Conservation (phyloP, 2,113 vertebrate species). For the Meleagris gallopavo region DNA sequence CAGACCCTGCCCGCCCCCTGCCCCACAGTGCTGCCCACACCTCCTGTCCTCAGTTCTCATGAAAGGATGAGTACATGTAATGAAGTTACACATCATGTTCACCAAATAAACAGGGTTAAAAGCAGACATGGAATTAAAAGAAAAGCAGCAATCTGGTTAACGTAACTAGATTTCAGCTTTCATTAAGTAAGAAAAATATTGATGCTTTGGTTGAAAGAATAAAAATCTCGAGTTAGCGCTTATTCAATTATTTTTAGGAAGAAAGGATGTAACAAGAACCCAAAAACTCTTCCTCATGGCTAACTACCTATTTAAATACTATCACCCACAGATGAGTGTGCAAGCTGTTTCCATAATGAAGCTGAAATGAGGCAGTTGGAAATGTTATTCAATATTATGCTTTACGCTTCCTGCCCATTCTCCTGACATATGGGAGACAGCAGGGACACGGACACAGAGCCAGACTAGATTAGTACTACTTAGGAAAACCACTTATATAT, state of each 20-base stretch:
- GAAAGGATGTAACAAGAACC: background rate
- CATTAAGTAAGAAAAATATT: conserved; percentile 42
- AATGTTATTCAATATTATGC: background rate
- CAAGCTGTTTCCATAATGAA: conserved; percentile 16
- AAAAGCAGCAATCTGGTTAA: conserved; percentile 19
- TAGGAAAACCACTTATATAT: background rate
- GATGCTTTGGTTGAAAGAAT: conserved; percentile 4
- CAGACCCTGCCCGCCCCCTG: background rate
- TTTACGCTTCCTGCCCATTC: background rate
- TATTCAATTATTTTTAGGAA: conserved; percentile 40
- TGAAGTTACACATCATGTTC: background rate
- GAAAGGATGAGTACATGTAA: background rate
- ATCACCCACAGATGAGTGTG: background rate
- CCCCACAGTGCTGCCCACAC: background rate
- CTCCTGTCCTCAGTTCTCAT: background rate
- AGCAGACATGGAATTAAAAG: conserved; percentile 44
- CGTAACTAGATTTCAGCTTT: conserved; percentile 36
- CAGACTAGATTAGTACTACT: background rate
- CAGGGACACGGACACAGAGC: background rate
- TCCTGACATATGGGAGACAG: background rate
- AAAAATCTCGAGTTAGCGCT: background rate
- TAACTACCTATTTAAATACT: conserved; percentile 28
- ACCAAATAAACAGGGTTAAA: background rate
- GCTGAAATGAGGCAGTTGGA: conserved; percentile 1
- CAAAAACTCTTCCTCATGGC: background rate